Percentiles rank a stretch among this genome's conserved stretches.
phyloP scores from a whole-genome alignment of 64 coral and sea anemone genomes.

The Dendrophyllia cribrosa region DNA sequence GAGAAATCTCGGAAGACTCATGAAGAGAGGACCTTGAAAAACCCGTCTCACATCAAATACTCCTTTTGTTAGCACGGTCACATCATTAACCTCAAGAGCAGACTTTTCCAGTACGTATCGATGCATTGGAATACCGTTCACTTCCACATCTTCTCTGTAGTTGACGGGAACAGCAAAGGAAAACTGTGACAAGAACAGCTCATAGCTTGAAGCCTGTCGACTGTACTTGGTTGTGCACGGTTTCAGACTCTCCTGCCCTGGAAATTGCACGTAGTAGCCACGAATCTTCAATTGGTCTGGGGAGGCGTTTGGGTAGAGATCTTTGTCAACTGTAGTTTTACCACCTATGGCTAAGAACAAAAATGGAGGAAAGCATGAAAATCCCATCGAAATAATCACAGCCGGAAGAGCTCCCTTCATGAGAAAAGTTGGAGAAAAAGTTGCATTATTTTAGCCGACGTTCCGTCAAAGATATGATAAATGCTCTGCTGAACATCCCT shows the following conservation, averaged over 20 bases:
- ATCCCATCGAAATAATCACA: not conserved
- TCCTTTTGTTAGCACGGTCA: conserved; percentile 39
- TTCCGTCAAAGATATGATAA: no score
- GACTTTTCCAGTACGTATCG: not conserved
- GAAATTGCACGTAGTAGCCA: conserved; percentile 34
- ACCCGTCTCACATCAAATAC: conserved; percentile 41
- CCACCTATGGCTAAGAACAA: not conserved
- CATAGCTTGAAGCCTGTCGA: not conserved
- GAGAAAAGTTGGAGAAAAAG: not conserved
- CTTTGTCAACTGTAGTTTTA: not conserved
- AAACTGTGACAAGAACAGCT: not conserved
- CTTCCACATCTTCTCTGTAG: not conserved
- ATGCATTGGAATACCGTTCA: conserved; percentile 18
- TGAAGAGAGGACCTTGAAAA: not conserved
- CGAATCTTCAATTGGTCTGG: conserved; percentile 9
- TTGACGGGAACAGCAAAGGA: not conserved
- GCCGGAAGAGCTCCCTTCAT: not conserved
- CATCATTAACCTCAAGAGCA: conserved; percentile 51
- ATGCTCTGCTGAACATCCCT: no score
- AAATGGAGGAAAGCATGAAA: not conserved
- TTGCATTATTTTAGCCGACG: not conserved
- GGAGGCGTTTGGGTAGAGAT: conserved; percentile 12
- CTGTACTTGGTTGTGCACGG: conserved; percentile 13
- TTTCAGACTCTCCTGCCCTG: not conserved
- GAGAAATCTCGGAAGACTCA: conserved; percentile 38